Percentiles rank a stretch among this genome's conserved stretches.
These are phyloP conservation scores for Erythrocercus mccallii DNA, from an alignment of 2,113 vertebrate species.

Conservation along the genomic window DNA sequence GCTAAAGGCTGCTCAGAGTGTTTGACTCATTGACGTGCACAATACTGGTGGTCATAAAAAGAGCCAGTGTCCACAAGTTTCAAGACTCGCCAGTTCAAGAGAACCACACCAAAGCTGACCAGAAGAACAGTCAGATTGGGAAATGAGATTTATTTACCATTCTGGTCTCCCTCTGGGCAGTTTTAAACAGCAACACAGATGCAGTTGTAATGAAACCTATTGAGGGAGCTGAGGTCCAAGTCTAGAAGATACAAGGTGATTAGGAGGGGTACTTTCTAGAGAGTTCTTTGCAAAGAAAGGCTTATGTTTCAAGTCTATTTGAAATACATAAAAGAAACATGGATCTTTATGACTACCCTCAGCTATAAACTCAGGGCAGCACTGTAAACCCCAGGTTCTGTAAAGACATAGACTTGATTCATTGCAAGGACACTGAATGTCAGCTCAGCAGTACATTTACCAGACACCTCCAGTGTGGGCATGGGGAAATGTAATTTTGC, in stretches of 20 bases:
- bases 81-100: not conserved
- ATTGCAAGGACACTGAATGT: not conserved
- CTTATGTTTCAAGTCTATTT: not conserved
- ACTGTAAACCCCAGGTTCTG: not conserved
- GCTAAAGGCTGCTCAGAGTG: not conserved
- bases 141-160: not conserved
- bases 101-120: not conserved
- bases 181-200: not conserved
- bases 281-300: not conserved
- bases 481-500: not conserved
- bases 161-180: not conserved
- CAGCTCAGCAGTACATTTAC: not conserved
- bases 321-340: conserved; percentile 7
- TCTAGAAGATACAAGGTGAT: not conserved
- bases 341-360: not conserved
- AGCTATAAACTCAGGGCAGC: not conserved
- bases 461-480: not conserved
- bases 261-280: not conserved
- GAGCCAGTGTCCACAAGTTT: not conserved
- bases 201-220: not conserved
- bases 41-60: not conserved
- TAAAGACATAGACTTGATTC: not conserved
- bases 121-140: not conserved
- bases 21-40: not conserved
- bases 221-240: not conserved